Evolutionary conservation across 2,888 invertebrate genomes (phyloP).

Genomic region (Pinctada fucata): DNA sequence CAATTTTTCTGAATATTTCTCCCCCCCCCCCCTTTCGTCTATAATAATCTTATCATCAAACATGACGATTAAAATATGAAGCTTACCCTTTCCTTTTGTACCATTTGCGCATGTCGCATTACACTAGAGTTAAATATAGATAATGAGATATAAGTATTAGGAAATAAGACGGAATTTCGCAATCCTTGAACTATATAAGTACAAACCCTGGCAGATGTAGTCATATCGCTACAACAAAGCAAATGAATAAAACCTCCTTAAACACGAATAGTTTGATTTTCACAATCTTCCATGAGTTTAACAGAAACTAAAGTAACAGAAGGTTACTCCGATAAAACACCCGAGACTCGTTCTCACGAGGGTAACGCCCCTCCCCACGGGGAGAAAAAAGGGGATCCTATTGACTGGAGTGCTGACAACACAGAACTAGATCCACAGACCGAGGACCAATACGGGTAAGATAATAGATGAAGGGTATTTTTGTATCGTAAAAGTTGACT

Average conservation of each 20-base stretch:
- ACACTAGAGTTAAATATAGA: too few species aligned
- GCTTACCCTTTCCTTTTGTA: too few species aligned
- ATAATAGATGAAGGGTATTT: too few species aligned
- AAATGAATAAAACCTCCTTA: constrained; percentile 3
- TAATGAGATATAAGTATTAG: background rate
- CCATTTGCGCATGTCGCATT: too few species aligned
- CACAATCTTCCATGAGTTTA: constrained; percentile 21
- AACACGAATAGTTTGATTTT: background rate
- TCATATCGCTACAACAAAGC: constrained; percentile 1
- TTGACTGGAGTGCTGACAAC: too few species aligned
- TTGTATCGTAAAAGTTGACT: too few species aligned
- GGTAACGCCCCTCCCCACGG: background rate
- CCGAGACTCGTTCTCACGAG: background rate
- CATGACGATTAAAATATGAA: too few species aligned
- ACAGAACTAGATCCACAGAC: too few species aligned
- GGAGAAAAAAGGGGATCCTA: background rate
- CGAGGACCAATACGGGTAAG: too few species aligned
- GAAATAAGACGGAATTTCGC: constrained; percentile 2
- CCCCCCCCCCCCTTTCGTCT: too few species aligned
- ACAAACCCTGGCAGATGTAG: background rate
- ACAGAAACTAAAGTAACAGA: constrained; percentile 12
- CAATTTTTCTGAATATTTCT: too few species aligned
- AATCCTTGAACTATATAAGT: background rate
- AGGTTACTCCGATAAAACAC: constrained; percentile 7
- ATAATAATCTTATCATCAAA: too few species aligned